Evolutionary conservation across 2,797 vertebrate genomes (phyloP).

Genomic region (Emydoidea blandingii): DNA sequence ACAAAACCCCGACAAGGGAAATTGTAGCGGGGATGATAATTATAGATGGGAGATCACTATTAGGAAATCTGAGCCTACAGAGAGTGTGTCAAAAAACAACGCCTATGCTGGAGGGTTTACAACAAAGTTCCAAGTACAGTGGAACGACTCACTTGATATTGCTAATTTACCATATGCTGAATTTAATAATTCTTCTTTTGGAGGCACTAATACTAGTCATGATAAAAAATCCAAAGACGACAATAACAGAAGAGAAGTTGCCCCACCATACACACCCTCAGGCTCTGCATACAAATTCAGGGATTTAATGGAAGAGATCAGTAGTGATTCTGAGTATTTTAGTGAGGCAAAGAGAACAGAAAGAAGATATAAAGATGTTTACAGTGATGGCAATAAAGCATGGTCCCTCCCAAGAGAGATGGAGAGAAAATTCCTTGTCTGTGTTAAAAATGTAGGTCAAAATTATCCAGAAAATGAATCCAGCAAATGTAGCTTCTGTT

Average conservation of each 20-base stretch:
- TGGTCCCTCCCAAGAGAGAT: not conserved
- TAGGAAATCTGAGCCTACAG: conserved; percentile 12
- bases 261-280: not conserved
- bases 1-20: conserved; percentile 32
- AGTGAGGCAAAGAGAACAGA: conserved; percentile 72
- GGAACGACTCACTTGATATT: not conserved
- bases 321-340: conserved; percentile 79
- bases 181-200: conserved; percentile 35
- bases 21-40: conserved; percentile 11
- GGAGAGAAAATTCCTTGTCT: conserved; percentile 51
- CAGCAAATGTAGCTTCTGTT: conserved; percentile 58
- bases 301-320: conserved; percentile 80
- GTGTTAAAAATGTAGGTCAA: conserved; percentile 51
- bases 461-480: conserved; percentile 55
- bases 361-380: conserved; percentile 51
- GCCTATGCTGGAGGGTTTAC: not conserved
- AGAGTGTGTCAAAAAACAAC: conserved; percentile 18
- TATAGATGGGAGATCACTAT: conserved; percentile 5
- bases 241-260: conserved; percentile 13
- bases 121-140: conserved; percentile 27
- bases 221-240: conserved; percentile 26
- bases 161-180: not conserved
- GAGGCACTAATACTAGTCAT: conserved; percentile 19
- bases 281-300: conserved; percentile 64
- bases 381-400: conserved; percentile 39